Evolutionary conservation across 2,113 vertebrate species (phyloP).

Genomic region (Odontophorus gujanensis): DNA sequence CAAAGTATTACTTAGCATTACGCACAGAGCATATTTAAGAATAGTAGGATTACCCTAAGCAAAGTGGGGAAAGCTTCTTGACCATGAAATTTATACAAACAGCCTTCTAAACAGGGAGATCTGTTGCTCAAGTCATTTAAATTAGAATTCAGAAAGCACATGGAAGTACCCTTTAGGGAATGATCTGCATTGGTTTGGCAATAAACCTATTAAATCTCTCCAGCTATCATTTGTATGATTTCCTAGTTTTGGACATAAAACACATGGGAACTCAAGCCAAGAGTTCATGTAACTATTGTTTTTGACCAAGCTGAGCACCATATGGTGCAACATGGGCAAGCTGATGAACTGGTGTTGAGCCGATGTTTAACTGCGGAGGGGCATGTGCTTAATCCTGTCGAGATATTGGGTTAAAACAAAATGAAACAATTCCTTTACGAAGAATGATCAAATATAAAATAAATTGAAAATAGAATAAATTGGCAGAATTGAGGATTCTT

Average conservation of each 20-base stretch:
- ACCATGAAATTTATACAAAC: neutral
- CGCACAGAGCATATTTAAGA: neutral
- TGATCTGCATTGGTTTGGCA: neutral
- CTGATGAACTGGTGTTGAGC: neutral
- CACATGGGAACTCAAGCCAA: constrained; percentile 8
- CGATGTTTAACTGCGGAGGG: neutral
- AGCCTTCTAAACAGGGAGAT: neutral
- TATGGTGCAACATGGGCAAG: neutral
- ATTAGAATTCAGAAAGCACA: constrained; percentile 39
- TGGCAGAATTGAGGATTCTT: neutral
- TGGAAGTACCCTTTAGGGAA: neutral
- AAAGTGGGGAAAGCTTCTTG: neutral
- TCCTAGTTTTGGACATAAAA: neutral
- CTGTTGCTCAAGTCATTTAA: constrained; percentile 2
- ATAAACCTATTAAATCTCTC: constrained; percentile 24
- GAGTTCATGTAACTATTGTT: neutral
- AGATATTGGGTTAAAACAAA: neutral
- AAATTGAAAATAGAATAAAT: neutral
- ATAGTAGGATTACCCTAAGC: neutral
- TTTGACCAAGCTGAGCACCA: neutral
- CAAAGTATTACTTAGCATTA: neutral
- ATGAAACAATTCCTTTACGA: rapidly evolving
- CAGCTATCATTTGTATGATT: constrained; percentile 19
- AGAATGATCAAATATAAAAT: neutral
- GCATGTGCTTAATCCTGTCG: neutral